Percentiles rank a stretch among this genome's conserved stretches.
Evolutionary conservation across 35 echinoderm and acorn worm species (phyloP).

Genomic region (Ophioderma brevispina): DNA sequence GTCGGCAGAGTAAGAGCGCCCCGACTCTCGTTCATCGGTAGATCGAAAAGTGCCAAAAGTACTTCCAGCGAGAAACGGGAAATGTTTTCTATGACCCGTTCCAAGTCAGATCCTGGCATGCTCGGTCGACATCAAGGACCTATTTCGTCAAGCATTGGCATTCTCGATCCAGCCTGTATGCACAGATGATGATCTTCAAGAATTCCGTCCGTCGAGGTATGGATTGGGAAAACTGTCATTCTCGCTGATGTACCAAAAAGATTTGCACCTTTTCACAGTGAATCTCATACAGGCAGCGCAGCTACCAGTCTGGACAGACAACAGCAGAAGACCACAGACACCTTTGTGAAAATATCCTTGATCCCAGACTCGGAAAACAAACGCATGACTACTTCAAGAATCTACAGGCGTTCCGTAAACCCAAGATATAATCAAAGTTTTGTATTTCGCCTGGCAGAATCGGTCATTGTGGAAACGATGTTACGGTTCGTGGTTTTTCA

Average conservation of each 20-base stretch:
- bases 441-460: conserved; percentile 39
- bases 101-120: not conserved
- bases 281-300: conserved; percentile 54
- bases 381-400: conserved; percentile 32
- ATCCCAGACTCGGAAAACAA: conserved; percentile 52
- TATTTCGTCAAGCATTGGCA: conserved; percentile 3
- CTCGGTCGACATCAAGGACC: not conserved
- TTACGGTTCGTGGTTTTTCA: conserved; percentile 63
- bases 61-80: not conserved
- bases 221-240: conserved; percentile 73
- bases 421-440: conserved; percentile 77
- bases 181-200: conserved; percentile 25
- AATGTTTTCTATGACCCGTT: not conserved
- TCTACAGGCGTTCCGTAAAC: conserved; percentile 45
- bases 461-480: conserved; percentile 17
- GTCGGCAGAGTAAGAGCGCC: not conserved
- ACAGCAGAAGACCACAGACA: conserved; percentile 35
- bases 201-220: conserved; percentile 13
- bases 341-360: conserved; percentile 53
- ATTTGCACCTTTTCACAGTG: conserved; percentile 57
- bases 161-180: conserved; percentile 42
- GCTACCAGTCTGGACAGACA: conserved; percentile 37
- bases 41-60: not conserved
- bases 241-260: conserved; percentile 61
- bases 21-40: not conserved